A percentile compares a stretch with the other conserved stretches of the same genome.
phyloP scores from a whole-genome alignment of 1,140 invertebrate species.

The Ostrea denselamellosa region DNA sequence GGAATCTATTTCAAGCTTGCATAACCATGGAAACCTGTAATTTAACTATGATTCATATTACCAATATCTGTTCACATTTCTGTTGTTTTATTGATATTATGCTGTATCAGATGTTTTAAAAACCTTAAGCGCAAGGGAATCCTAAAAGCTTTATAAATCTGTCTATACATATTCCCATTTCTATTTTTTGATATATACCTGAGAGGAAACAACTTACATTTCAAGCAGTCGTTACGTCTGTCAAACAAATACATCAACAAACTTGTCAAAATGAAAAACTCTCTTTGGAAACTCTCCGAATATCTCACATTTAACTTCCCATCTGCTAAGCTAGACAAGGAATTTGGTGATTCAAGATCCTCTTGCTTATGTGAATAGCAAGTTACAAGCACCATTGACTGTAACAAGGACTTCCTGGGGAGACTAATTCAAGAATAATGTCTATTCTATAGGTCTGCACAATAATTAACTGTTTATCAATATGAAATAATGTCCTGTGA shows the following conservation, averaged over 20 bases:
- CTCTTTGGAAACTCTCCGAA: not conserved
- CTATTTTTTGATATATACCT: too few species aligned
- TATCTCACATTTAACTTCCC: not conserved
- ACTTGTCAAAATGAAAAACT: too few species aligned
- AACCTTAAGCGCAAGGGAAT: not conserved
- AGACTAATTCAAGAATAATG: not conserved
- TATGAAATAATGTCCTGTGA: not conserved
- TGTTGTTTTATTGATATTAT: not conserved
- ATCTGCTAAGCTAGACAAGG: not conserved
- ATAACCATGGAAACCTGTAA: slow-evolving; percentile 9
- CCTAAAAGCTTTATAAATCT: not conserved
- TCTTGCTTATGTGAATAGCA: not conserved
- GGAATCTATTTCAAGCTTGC: not conserved
- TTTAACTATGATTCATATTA: not conserved
- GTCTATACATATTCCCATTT: not conserved
- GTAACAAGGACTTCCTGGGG: not conserved
- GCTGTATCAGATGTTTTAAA: not conserved
- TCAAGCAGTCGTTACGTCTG: not conserved
- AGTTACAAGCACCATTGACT: not conserved
- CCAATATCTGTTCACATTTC: not conserved
- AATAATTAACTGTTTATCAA: not conserved
- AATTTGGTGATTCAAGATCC: not conserved
- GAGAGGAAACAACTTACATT: not conserved
- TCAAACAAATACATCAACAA: too few species aligned
- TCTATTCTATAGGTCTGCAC: not conserved